phyloP scores from a whole-genome alignment of 1,140 invertebrate species.

The Vollenhovia emeryi region DNA sequence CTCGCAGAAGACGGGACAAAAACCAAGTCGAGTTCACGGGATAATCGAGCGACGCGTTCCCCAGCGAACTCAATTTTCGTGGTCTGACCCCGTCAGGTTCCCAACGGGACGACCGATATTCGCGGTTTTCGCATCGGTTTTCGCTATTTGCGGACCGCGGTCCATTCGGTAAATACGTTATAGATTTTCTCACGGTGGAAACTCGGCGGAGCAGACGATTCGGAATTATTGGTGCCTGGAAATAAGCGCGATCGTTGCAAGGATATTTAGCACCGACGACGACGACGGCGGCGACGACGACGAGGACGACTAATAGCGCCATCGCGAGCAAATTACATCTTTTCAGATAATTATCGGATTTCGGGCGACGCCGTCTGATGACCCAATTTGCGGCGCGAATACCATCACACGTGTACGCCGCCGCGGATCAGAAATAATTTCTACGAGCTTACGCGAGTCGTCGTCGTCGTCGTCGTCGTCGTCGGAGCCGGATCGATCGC shows the following conservation, averaged over 20 bases:
- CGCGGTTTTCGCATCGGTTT: constrained; percentile 35
- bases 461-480: background rate
- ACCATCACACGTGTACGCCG: background rate
- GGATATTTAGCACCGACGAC: background rate
- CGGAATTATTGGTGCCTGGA: constrained; percentile 49
- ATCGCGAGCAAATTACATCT: constrained; percentile 12
- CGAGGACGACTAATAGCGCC: background rate
- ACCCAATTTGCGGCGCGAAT: constrained; percentile 67
- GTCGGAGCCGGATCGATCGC: constrained; percentile 40
- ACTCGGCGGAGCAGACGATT: constrained; percentile 34
- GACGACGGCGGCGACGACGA: background rate
- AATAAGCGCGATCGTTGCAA: constrained; percentile 48
- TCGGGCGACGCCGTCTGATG: constrained; percentile 62
- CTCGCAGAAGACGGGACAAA: background rate
- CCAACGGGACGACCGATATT: constrained; percentile 29
- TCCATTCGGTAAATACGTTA: constrained; percentile 53
- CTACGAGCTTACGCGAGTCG: constrained; percentile 53
- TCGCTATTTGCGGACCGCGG: constrained; percentile 40
- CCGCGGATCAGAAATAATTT: constrained; percentile 61
- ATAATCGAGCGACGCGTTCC: background rate
- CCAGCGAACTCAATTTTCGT: constrained; percentile 13
- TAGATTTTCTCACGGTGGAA: constrained; percentile 33
- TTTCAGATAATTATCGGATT: constrained; percentile 58
- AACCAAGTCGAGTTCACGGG: background rate
- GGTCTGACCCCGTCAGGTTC: constrained; percentile 27